Evolutionary conservation across 2,888 invertebrate species (phyloP).

Genomic region (Aromia moschata): DNA sequence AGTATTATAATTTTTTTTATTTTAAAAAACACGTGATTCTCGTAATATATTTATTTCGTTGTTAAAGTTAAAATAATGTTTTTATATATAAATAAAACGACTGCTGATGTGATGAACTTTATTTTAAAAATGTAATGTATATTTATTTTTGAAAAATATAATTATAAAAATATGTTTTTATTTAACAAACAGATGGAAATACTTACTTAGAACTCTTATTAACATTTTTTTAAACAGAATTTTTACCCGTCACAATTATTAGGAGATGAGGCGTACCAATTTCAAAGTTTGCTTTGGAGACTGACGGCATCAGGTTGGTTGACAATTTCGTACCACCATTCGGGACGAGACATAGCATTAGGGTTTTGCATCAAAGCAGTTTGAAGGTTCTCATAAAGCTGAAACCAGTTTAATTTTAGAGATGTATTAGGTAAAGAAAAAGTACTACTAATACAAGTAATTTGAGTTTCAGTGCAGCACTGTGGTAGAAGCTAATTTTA

Average conservation of each 20-base stretch:
- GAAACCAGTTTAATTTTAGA: no score
- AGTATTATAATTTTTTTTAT: conserved; percentile 11
- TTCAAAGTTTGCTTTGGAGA: conserved; percentile 46
- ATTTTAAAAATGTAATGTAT: conserved; percentile 26
- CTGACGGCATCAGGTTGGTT: conserved; percentile 53
- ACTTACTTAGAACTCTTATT: neutral
- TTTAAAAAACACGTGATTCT: conserved; percentile 7
- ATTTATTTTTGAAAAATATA: conserved; percentile 34
- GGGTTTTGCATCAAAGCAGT: conserved; percentile 75
- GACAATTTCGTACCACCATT: conserved; percentile 77
- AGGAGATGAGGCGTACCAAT: neutral
- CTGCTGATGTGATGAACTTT: conserved; percentile 27
- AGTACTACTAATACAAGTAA: no score
- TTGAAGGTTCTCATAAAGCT: conserved; percentile 80
- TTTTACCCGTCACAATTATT: conserved; percentile 14
- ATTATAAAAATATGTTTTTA: conserved; percentile 35
- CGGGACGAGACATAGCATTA: conserved; percentile 74
- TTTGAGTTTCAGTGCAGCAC: no score
- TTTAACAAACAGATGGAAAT: conserved; percentile 1
- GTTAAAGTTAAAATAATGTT: conserved; percentile 9
- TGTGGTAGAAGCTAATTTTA: no score
- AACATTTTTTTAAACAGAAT: neutral
- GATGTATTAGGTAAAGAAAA: no score
- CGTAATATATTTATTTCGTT: conserved; percentile 17
- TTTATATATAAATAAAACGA: conserved; percentile 13